phyloP scores from a whole-genome alignment of 2,113 vertebrate genomes.

The Crotalus horridus region DNA sequence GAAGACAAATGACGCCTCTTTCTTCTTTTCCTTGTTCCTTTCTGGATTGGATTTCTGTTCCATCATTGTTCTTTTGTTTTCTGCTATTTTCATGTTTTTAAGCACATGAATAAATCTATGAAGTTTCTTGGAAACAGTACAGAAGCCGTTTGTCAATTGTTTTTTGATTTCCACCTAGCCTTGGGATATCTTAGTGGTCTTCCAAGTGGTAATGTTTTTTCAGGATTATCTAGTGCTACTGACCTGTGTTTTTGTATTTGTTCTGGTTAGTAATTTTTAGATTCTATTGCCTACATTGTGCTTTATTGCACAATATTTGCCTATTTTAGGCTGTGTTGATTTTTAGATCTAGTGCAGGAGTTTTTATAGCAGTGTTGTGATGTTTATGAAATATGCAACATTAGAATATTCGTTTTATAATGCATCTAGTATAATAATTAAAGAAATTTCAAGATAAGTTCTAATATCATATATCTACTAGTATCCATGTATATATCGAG shows the following conservation, averaged over 20 bases:
- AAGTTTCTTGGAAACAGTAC: not conserved
- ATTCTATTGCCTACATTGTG: not conserved
- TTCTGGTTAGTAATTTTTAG: not conserved
- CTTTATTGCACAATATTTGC: not conserved
- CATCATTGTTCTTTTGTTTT: not conserved
- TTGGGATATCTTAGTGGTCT: not conserved
- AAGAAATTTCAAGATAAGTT: not conserved
- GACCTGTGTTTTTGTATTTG: not conserved
- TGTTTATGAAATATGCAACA: not conserved
- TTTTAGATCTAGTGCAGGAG: not conserved
- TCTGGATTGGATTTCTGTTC: not conserved
- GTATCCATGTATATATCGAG: not conserved
- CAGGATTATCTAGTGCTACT: not conserved
- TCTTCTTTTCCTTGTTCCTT: not conserved
- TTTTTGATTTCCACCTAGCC: not conserved
- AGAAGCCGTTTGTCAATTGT: not conserved
- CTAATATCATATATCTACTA: not conserved
- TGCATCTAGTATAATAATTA: not conserved
- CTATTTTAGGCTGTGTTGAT: not conserved
- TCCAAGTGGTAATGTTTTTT: not conserved
- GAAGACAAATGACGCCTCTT: not conserved
- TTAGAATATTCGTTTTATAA: not conserved
- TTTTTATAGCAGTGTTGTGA: not conserved
- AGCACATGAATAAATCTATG: not conserved
- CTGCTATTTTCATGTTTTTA: not conserved